Evolutionary conservation across 1,140 invertebrate genomes (phyloP), one percentile per base, ranked within the genome.

Genomic region (Hycleus cichorii): DNA sequence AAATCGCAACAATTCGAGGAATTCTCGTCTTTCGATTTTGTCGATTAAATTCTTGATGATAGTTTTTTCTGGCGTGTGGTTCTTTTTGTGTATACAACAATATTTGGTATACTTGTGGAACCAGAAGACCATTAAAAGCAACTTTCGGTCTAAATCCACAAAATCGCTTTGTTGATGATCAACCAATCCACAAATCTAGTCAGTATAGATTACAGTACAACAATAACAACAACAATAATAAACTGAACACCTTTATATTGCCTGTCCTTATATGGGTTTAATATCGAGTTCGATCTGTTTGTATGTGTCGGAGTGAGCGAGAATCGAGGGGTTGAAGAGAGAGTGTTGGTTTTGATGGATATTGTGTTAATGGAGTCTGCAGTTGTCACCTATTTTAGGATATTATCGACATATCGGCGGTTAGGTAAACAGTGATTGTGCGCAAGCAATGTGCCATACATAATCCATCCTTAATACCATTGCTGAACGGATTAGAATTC

Each of bases 391-490:
- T 18, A 38, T 44, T 55, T 25, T 43, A 47, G 55, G 49, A 18
- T 58, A 18, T 18, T 18, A 58, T 58, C 57, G 57, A 47, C 57
- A 32, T 58, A 58, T 58, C 43, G 42, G 52, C 26, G 51, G 18
- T 59, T 60, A 60, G 58, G 58, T 60, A 60, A 60, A 60, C 58
- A 60, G 45, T 55, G 52, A 54, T 60, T 60, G 49, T 60, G 42
- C 38, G 40, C 5, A 32, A 43, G 44, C 39, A 54, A 47, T 49
- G 51, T 59, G 40, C 50, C 46, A 46, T 47, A 54, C 26, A 42
- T 59, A 59, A 59, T 54, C 57, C 57, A 10, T 27, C 24, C 39
- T 27, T 58, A 58, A 58, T 55, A 46, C 52, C 52, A 55, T 55
- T 55, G 43, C 52, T 55, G 52, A 55, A 55, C 44, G 52, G 52